Evolutionary conservation across 2,888 invertebrate species (phyloP), one percentile per base, ranked within the genome.

Genomic region (Drosophila siamana): DNA sequence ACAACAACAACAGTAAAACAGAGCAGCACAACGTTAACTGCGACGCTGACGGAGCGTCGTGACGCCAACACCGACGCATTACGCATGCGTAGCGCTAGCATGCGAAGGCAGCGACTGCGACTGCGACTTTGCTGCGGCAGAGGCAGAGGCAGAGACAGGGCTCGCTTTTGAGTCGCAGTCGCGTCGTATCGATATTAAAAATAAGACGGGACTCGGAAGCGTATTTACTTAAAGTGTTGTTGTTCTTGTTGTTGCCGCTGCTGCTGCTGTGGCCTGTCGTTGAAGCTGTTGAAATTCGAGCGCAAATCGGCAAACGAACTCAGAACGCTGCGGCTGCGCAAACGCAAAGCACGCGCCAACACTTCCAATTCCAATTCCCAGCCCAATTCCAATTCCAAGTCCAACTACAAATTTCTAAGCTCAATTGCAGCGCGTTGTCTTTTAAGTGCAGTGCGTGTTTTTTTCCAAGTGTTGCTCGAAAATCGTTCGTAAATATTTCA

Each of bases 281-380:
- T 68, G 70, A 77, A 78, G 73, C 64, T 70, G 77, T 88, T 84
- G 73, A 88, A 83, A 87, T 89, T 78, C 89, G 78, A 82, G 74
- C 80, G 80, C 73, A 73, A 73, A 78, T 67, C 78, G 78, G 57
- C 79, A 75, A 73, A 69, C 83, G 79, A 78, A 81, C 69, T 86
- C 91, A 90, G 91, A 90, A 91, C 90, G 83, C 78, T 80, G 78
- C 81, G 80, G 70, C 79, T 87, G 90, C 90, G 89, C 90, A 88
- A 87, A 76, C 90, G 85, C 78, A 82, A 84, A 89, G 81, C 88
- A 89, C 90, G 86, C 79, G 72, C 57, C 56, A 64, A 76, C 69
- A 55, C 69, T 36, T 36, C 47, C 43, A 47, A 70, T 33, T 41
- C n/a, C 57, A 54, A 40, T 8, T 50, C 41, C 67, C 50, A 51